Base-by-base conservation (phyloP, 2,797 vertebrate genomes). In the Kryptopterus vitreolus region DNA sequence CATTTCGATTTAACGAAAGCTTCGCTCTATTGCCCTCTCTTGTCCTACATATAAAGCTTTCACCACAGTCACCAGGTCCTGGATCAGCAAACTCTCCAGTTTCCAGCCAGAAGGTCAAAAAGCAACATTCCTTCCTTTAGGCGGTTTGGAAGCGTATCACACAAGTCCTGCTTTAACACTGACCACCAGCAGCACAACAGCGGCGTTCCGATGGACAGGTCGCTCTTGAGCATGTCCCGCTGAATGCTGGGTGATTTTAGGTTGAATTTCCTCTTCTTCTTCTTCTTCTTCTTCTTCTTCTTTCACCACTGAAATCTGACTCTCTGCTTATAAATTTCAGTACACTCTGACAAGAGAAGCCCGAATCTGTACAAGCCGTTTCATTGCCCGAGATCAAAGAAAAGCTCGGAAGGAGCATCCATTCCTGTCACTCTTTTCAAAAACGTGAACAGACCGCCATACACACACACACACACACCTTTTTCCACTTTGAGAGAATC, bases 381-480 rank as follows among this genome's bases (percentile, higher is more conserved):
- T 52, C 11, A 50, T n/a, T 24, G 20, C 1, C 3, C 1, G 8
- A 65, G 31, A 65, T 50, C 48, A 65, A 65, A 77, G 59, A 65
- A 33, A 63, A 73, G n/a, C 66, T 82, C 69, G 70, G 57, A 61
- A 53, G 59, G 65, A 74, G 58, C 38, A 76, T 61, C 38, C 11
- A 4, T 50, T 33, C 52, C 24, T 22, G 43, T n/a, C 26, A 20
- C 58, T 31, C 58, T 16, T 20, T n/a, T n/a, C n/a, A n/a, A 48
- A 76, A 74, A 48, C 3, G 5, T 6, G 55, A 26, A 12, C 43
- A 68, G 16, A 76, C 10, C 38, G 79, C 82, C 61, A 8, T 18
- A 16, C 6, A 10, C 7, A n/a, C n/a, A n/a, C n/a, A n/a, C n/a
- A n/a, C 76, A 24, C 3, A n/a, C 16, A 8, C 16, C 15, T 24